A percentile compares a stretch with the other conserved stretches of the same genome.
phyloP scores from a whole-genome alignment of 2,888 invertebrate genomes.

The Camptogramma bilineatum region DNA sequence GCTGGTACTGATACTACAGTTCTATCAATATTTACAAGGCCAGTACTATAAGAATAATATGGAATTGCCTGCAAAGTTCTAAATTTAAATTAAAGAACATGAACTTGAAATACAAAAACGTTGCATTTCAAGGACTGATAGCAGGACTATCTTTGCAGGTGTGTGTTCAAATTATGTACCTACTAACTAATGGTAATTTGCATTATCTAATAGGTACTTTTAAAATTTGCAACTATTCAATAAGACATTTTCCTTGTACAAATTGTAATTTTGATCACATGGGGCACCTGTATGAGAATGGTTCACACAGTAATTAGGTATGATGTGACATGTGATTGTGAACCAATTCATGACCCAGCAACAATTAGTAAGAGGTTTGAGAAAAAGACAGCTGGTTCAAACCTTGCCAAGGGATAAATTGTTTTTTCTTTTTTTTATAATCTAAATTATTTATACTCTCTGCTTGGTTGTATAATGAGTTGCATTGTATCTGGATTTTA shows the following conservation, averaged over 20 bases:
- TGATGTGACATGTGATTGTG: conserved; percentile 7
- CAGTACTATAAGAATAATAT: conserved; percentile 9
- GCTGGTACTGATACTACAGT: background rate
- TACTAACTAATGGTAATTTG: background rate
- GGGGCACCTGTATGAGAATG: conserved; percentile 1
- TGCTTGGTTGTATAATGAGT: too few relatives aligned
- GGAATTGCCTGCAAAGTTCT: background rate
- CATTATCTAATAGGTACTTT: background rate
- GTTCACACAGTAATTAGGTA: conserved; percentile 21
- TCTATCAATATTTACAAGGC: conserved; percentile 20
- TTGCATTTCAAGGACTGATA: background rate
- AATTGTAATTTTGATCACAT: background rate
- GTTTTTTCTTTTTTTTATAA: background rate
- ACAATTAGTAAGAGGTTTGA: conserved; percentile 2
- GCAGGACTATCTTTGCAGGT: background rate
- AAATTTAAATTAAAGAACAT: background rate
- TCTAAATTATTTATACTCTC: background rate
- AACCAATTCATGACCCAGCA: conserved; percentile 14
- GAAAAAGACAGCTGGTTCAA: conserved; percentile 14
- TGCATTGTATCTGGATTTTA: too few relatives aligned
- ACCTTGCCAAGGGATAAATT: background rate
- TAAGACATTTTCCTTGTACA: background rate
- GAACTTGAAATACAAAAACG: background rate
- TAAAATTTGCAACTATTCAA: too few relatives aligned
- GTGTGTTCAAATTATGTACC: background rate